Conservation (phyloP, 2,797 vertebrate species). For the Sylvia borin region DNA sequence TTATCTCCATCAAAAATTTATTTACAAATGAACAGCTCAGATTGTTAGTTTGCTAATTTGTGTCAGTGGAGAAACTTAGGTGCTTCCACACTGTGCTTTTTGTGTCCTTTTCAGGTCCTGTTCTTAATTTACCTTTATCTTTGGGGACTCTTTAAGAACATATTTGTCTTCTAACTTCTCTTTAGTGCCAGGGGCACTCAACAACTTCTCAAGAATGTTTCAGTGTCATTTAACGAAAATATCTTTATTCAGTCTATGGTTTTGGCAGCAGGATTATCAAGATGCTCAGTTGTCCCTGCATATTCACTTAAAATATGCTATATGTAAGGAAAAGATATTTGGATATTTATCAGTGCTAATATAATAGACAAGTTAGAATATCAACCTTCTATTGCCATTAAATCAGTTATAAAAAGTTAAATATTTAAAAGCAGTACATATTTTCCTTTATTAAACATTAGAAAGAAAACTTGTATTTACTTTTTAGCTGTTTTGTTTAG, state of each 20-base stretch:
- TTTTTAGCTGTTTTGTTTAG: background rate
- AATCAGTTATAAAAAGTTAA: background rate
- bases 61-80: background rate
- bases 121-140: background rate
- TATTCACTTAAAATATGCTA: background rate
- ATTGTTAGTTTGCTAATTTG: background rate
- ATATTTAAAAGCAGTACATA: background rate
- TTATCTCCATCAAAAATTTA: background rate
- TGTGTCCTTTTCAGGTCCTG: background rate
- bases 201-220: background rate
- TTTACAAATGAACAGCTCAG: background rate
- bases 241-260: background rate
- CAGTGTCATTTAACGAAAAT: background rate
- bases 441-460: constrained; percentile 23
- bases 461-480: background rate
- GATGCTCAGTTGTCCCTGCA: background rate
- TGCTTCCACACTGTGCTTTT: fast-evolving
- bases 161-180: background rate
- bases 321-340: background rate
- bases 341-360: background rate
- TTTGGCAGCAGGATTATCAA: background rate
- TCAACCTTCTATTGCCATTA: background rate
- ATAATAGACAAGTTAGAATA: background rate
- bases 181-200: background rate
- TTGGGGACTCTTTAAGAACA: background rate